A percentile compares a stretch with the other conserved stretches of the same genome.
Evolutionary conservation across 1,140 invertebrate species (phyloP).

Genomic region (Camponotus vicinus): DNA sequence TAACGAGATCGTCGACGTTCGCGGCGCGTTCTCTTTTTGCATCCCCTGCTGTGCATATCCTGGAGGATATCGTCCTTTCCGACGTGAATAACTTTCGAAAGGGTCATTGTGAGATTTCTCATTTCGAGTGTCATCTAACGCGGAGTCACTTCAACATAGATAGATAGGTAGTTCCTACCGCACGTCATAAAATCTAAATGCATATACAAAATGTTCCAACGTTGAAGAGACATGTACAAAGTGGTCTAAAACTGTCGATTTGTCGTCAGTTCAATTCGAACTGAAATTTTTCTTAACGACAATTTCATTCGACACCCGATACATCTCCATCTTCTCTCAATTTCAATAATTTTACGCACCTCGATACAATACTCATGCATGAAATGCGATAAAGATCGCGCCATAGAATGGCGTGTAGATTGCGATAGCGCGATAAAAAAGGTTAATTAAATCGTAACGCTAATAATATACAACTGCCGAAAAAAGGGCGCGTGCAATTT

Average conservation of each 20-base stretch:
- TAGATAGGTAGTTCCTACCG: conserved; percentile 19
- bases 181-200: conserved; percentile 32
- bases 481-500: conserved; percentile 52
- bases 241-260: conserved; percentile 33
- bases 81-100: conserved; percentile 25
- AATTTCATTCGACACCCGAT: conserved; percentile 31
- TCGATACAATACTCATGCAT: background rate
- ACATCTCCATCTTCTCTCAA: background rate
- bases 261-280: background rate
- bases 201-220: background rate
- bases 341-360: background rate
- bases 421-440: conserved; percentile 28
- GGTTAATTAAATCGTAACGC: conserved; percentile 56
- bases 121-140: conserved; percentile 62
- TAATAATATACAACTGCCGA: conserved; percentile 56
- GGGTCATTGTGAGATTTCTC: conserved; percentile 49
- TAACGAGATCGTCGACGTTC: conserved; percentile 58
- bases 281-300: conserved; percentile 7
- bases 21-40: conserved; percentile 16
- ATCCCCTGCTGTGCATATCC: background rate
- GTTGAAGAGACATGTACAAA: background rate
- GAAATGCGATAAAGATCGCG: background rate
- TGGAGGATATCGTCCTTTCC: conserved; percentile 32
- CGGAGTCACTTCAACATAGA: conserved; percentile 27
- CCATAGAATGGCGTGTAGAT: conserved; percentile 18